phyloP scores from a whole-genome alignment of 64 coral and sea anemone genomes.

The Actinia equina region DNA sequence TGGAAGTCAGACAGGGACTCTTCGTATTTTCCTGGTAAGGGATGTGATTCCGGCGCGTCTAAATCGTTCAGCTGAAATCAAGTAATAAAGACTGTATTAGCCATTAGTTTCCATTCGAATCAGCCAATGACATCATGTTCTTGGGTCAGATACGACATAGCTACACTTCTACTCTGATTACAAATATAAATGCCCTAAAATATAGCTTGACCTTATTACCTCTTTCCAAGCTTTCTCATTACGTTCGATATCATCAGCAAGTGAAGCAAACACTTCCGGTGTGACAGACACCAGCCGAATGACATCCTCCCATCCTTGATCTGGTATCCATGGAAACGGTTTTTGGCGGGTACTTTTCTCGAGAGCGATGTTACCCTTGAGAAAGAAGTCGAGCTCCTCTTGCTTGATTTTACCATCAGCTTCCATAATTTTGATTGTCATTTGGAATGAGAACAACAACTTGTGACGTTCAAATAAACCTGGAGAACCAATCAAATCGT shows the following conservation, averaged over 20 bases:
- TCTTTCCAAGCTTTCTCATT: conserved; percentile 91
- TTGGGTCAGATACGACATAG: too few species aligned
- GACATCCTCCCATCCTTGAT: conserved; percentile 97
- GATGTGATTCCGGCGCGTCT: conserved; percentile 82
- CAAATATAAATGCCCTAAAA: too few species aligned
- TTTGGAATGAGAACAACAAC: conserved; percentile 97
- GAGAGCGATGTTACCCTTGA: conserved; percentile 92
- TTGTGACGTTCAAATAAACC: conserved; percentile 98
- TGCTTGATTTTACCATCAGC: conserved; percentile 96
- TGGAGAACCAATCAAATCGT: conserved; percentile 13
- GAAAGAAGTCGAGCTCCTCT: conserved; percentile 97
- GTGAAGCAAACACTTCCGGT: conserved; percentile 72
- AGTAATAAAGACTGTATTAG: not conserved
- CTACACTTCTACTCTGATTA: too few species aligned
- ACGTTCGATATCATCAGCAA: conserved; percentile 93
- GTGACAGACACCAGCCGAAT: conserved; percentile 74
- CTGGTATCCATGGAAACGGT: conserved; percentile 87
- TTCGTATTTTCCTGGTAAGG: conserved; percentile 86
- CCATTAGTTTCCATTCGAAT: not conserved
- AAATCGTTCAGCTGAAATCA: conserved; percentile 76
- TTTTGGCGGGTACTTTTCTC: conserved; percentile 96
- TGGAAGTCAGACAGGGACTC: conserved; percentile 94
- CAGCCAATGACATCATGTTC: too few species aligned
- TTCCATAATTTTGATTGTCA: conserved; percentile 99
- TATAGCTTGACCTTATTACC: conserved; percentile 28